Base-by-base conservation (phyloP, 2,113 vertebrate genomes). In the Geococcyx californianus region DNA sequence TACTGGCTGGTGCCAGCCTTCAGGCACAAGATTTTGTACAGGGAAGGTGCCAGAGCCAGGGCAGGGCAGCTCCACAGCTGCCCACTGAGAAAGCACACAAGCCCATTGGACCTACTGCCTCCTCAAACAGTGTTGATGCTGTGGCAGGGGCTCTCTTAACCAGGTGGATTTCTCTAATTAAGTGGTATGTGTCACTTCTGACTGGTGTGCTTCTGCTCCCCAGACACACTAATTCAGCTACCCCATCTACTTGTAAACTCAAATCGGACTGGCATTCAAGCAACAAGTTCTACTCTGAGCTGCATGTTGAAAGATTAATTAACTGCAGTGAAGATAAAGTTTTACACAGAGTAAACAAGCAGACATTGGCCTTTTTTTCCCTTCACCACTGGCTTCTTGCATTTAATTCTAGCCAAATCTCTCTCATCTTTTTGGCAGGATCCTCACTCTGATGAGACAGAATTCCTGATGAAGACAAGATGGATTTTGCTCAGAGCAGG, bases 11-110 rank as follows among this genome's bases (percentile, higher is more conserved):
- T 45, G 52, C 49, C 91, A 87, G 20, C 29, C 36, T 52, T 20
- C 59, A 45, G 82, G 40, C 33, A 42, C 0, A 1, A 28, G n/a
- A 15, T 13, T 4, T 34, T 59, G 56, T 42, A 24, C 0, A 0
- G 67, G 52, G 38, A 24, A 1, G 7, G 69, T 14, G 77, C 20
- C 2, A 9, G 45, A 23, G 75, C 36, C 45, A 23, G n/a, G 75
- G 20, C 54, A 59, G 47, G 16, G 36, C 73, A 79, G 68, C 44
- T 70, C 38, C 64, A 33, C 28, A 5, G 47, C 13, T 66, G 36
- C 40, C 33, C 3, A 0, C 28, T 1, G 29, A 42, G 11, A 33
- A 29, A 47, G 21, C 18, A 84, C 62, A 33, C 0, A 17, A 60
- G 31, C n/a, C 44, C 59, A 2, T 7, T 3, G 0, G 55, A 75